Evolutionary conservation across 2,888 invertebrate genomes (phyloP).

Genomic region (Caenorhabditis panamensis): DNA sequence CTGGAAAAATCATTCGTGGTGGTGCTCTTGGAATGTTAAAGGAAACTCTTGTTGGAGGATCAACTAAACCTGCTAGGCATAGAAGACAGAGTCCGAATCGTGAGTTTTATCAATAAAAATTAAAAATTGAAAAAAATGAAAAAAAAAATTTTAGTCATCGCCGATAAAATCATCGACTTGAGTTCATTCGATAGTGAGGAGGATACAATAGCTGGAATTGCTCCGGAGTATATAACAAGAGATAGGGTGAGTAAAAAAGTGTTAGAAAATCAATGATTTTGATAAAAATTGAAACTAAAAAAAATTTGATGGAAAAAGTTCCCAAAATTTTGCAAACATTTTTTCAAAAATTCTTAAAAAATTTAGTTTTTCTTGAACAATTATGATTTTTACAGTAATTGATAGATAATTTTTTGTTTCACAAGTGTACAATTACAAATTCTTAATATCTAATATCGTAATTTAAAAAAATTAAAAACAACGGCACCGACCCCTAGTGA

Average conservation of each 20-base stretch:
- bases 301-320: too few relatives aligned
- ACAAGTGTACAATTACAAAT: too few relatives aligned
- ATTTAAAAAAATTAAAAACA: too few relatives aligned
- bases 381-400: too few relatives aligned
- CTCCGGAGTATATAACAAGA: slow-evolving; percentile 79
- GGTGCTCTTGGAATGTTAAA: slow-evolving; percentile 79
- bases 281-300: too few relatives aligned
- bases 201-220: slow-evolving; percentile 77
- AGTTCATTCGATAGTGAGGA: slow-evolving; percentile 78
- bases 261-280: background rate
- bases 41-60: slow-evolving; percentile 63
- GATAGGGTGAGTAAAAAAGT: slow-evolving; percentile 68
- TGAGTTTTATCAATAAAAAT: slow-evolving; percentile 24
- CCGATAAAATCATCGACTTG: slow-evolving; percentile 79
- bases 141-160: slow-evolving; percentile 73
- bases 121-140: too few relatives aligned
- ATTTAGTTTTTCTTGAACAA: too few relatives aligned
- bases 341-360: too few relatives aligned
- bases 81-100: slow-evolving; percentile 69
- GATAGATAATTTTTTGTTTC: too few relatives aligned
- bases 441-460: too few relatives aligned
- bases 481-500: too few relatives aligned
- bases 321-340: too few relatives aligned
- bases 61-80: slow-evolving; percentile 62
- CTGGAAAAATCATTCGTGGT: slow-evolving; percentile 71